phyloP scores from a whole-genome alignment of 2,113 vertebrate species.

The Coracopsis vasa region DNA sequence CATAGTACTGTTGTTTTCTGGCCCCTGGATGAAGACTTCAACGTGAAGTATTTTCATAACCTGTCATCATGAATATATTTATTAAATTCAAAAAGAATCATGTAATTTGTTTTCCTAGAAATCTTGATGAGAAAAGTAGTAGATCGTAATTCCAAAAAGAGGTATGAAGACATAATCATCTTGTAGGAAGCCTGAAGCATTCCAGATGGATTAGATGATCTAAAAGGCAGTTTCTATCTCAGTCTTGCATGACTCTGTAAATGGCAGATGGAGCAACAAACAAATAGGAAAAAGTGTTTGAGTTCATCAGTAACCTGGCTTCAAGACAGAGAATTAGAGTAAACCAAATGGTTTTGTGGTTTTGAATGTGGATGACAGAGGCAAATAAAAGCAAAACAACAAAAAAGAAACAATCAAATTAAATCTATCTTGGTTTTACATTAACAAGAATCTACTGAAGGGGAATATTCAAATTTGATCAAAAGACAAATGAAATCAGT shows the following conservation, averaged over 20 bases:
- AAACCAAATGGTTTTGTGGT: not conserved
- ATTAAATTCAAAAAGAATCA: not conserved
- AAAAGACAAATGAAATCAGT: not conserved
- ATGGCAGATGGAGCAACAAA: not conserved
- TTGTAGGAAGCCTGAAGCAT: not conserved
- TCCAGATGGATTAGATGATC: not conserved
- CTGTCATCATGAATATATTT: not conserved
- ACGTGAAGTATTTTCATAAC: not conserved
- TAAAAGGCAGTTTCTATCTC: not conserved
- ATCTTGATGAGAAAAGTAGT: not conserved
- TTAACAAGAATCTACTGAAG: not conserved
- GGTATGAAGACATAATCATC: not conserved
- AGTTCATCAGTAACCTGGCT: not conserved
- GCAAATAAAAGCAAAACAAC: not conserved
- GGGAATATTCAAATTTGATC: not conserved
- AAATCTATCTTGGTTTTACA: not conserved
- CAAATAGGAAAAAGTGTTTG: not conserved
- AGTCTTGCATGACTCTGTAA: not conserved
- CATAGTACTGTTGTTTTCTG: not conserved
- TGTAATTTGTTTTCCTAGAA: not conserved
- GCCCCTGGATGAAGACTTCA: not conserved
- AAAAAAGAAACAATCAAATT: not conserved
- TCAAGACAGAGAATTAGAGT: not conserved
- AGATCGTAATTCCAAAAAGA: not conserved
- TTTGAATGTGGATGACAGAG: not conserved